Base-by-base conservation (phyloP, 2,797 vertebrate genomes). In the Bucorvus abyssinicus region DNA sequence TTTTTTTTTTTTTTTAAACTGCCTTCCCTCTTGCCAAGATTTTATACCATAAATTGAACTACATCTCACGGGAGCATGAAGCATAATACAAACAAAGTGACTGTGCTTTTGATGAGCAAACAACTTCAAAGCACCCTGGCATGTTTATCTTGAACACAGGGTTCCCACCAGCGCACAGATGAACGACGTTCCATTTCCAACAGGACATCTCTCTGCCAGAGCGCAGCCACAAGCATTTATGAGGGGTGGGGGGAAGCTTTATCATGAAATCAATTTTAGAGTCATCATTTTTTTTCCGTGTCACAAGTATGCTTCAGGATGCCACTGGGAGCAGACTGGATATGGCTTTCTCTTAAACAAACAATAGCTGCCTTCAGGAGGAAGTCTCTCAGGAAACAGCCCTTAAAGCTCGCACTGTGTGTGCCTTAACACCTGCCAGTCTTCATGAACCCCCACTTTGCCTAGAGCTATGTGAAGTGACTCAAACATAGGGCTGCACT, bases 91-190 rank as follows among this genome's bases (percentile, higher is more conserved):
- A 94, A 95, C 89, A 95, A 84, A 95, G 82, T 74, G 83, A 83
- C 87, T 93, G 85, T 64, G 86, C 90, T 94, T 96, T 95, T 97
- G 94, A 96, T 90, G 95, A 97, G 94, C 89, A 90, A 96, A 93
- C 88, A 90, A 94, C 95, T 96, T 94, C 95, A 95, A 95, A 95
- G 94, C 74, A 57, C 61, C 16, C 70, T 30, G 42, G 47, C 59
- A 9, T 97, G 92, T 97, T 96, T 97, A 95, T 95, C 79, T 87
- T 94, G 87, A 95, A 92, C 68, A 34, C 49, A 30, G 90, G 88
- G 93, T 68, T 97, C 93, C 77, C 89, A 95, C 57, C 84, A 96
- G 85, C 85, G 92, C 74, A 47, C 73, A 83, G 88, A 91, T 79
- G 93, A 96, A 64, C 24, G 0, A 87, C 86, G 82, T 78, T 92